Base-by-base conservation (phyloP, 30 jellyfish, hydroid and myxozoan genomes). In the Aurelia sp. region DNA sequence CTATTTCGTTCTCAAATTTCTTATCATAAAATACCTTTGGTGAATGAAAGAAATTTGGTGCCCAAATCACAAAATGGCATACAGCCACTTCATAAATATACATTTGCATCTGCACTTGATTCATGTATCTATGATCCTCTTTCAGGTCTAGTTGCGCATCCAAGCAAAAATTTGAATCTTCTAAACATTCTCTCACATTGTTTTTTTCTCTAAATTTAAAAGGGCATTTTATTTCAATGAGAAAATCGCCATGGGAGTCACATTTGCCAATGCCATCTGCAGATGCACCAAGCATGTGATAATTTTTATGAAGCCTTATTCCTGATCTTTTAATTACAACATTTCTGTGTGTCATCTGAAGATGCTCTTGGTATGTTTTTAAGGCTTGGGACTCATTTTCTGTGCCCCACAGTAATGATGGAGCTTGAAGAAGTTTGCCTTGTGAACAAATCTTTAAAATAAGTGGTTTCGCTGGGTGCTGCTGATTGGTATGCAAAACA, bases 31-130 rank as follows among this genome's bases (percentile, higher is more conserved):
- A 72, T 15, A 0, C 3, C 19, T 73, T 62, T 11, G 7, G 13
- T 30, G 82, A 51, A 48, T 13, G 8, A 30, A 33, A 71, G 47
- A 63, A 85, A 59, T 58, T 65, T 8, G 91, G 91, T 0, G 2
- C 73, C 91, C 84, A 74, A 1, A 85, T 86, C 0, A 30, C 60
- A 53, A 73, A 73, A 62, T 85, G 8, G n/a, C n/a, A n/a, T n/a
- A n/a, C n/a, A 20, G 51, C 55, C 17, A 71, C 59, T 27, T 61
- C 55, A 51, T 71, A 59, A 23, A 58, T 55, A 72, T 60, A 1
- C 85, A 81, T 81, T 81, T 66, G 87, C 85, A 81, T 3, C 66
- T 81, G 85, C 19, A 81, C 77, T 67, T 81, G 86, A 1, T 89
- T 31, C 76, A 37, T 37, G 74, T 81, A 81, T 1, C 53, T 3